Base-by-base conservation (phyloP, 2,113 vertebrate species). In the Siniperca chuatsi region DNA sequence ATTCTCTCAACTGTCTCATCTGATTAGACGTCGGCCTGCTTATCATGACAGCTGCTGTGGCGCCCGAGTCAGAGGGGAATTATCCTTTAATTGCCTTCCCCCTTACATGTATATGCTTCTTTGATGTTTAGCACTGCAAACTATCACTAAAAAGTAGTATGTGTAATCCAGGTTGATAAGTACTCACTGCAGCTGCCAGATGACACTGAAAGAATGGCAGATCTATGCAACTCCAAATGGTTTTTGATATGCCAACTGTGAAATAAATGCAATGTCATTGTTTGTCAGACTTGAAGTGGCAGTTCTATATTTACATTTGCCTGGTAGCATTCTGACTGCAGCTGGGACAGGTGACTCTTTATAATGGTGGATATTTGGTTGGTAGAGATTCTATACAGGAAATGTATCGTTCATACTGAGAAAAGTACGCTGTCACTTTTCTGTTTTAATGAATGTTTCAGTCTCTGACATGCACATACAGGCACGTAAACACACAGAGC, bases 121-220 rank as follows among this genome's bases (percentile, higher is more conserved):
- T 88, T 91, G 90, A 91, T 90, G 88, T 89, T 90, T 83, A 88
- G 79, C 86, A 40, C 71, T 29, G 75, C 77, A 88, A 83, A 88
- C 79, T 84, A 80, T 71, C 84, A 84, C n/a, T 82, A 77, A 90
- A 89, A 90, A 87, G 86, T 85, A 42, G 80, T 64, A 35, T 37
- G 52, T 60, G 46, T 87, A 73, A 89, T 76, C 79, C 87, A 83
- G 83, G 82, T 90, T 85, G 86, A 86, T 83, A 77, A 60, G 81
- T 66, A 67, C 62, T 66, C 75, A 90, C 62, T 68, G 83, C 82
- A 66, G 82, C 48, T 90, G 87, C 79, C 91, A 92, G 84, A 79
- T 86, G 79, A 87, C 69, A 48, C 88, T 15, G 79, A 48, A 46
- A 80, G 70, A 83, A 60, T 64, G 67, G 73, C 60, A 78, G 73